phyloP scores from a whole-genome alignment of 2,888 invertebrate species.

The Galeruca laticollis region DNA sequence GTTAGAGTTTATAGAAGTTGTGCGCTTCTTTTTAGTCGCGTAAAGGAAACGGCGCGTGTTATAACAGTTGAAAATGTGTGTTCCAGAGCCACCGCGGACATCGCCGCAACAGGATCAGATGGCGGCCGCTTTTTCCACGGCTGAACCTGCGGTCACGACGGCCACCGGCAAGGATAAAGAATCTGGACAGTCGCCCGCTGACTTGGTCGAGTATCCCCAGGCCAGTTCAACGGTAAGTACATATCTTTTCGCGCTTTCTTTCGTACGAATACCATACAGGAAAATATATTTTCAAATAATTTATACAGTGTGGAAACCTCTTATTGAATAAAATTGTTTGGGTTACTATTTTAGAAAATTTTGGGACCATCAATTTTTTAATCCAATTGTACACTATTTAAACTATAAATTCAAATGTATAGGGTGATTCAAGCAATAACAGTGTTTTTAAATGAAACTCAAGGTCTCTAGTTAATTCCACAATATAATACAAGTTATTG shows the following conservation, averaged over 20 bases:
- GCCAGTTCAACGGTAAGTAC: constrained; percentile 65
- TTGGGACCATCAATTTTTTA: too few species aligned
- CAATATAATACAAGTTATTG: too few species aligned
- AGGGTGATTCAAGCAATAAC: too few species aligned
- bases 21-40: constrained; percentile 14
- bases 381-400: too few species aligned
- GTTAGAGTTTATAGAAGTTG: constrained; percentile 13
- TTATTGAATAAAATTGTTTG: too few species aligned
- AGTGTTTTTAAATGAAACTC: too few species aligned
- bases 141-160: constrained; percentile 65
- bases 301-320: too few species aligned
- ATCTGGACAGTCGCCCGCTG: constrained; percentile 57
- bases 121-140: constrained; percentile 53
- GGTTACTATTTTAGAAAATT: too few species aligned
- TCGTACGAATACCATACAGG: too few species aligned
- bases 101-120: constrained; percentile 83
- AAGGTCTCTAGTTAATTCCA: too few species aligned
- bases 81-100: constrained; percentile 81
- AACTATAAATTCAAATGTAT: too few species aligned
- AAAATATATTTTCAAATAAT: too few species aligned
- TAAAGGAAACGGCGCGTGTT: constrained; percentile 3
- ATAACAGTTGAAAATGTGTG: constrained; percentile 47
- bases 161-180: constrained; percentile 60
- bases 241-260: neutral
- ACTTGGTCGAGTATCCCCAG: constrained; percentile 66